Evolutionary conservation across 1,140 invertebrate species (phyloP).

Genomic region (Philaenus spumarius): DNA sequence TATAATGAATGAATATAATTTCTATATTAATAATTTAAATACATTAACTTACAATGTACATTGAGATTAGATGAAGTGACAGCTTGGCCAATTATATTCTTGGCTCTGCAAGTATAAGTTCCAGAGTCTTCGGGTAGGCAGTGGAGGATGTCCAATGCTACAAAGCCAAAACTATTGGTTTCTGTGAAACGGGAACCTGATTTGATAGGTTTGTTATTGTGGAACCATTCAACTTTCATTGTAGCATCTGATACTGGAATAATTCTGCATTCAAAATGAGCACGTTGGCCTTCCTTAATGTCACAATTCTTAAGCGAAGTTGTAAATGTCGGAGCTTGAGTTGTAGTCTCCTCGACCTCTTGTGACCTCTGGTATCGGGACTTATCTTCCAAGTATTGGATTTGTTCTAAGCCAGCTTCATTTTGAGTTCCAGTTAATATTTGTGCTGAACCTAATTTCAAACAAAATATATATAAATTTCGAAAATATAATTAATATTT

Average conservation of each 20-base stretch:
- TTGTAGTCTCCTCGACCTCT: slow-evolving; percentile 70
- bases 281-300: slow-evolving; percentile 90
- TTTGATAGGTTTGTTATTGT: slow-evolving; percentile 83
- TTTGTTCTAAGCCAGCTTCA: slow-evolving; percentile 75
- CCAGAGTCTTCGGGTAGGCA: slow-evolving; percentile 88
- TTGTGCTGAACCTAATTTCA: slow-evolving; percentile 46
- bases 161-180: slow-evolving; percentile 92
- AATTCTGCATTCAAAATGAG: slow-evolving; percentile 92
- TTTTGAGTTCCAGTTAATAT: slow-evolving; percentile 79
- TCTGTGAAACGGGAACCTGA: slow-evolving; percentile 80
- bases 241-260: slow-evolving; percentile 94
- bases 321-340: slow-evolving; percentile 85
- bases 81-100: slow-evolving; percentile 78
- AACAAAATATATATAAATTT: background rate
- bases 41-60: slow-evolving; percentile 55
- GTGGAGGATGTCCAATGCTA: slow-evolving; percentile 86
- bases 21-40: too few species aligned
- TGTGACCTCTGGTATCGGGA: slow-evolving; percentile 67
- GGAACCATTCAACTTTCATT: slow-evolving; percentile 98
- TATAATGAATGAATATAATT: too few species aligned
- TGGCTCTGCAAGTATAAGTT: slow-evolving; percentile 83
- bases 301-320: slow-evolving; percentile 84
- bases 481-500: slow-evolving; percentile 3
- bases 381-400: slow-evolving; percentile 78
- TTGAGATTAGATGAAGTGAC: slow-evolving; percentile 71